Evolutionary conservation across 2,113 vertebrate genomes (phyloP).

Genomic region (Platanista minor): DNA sequence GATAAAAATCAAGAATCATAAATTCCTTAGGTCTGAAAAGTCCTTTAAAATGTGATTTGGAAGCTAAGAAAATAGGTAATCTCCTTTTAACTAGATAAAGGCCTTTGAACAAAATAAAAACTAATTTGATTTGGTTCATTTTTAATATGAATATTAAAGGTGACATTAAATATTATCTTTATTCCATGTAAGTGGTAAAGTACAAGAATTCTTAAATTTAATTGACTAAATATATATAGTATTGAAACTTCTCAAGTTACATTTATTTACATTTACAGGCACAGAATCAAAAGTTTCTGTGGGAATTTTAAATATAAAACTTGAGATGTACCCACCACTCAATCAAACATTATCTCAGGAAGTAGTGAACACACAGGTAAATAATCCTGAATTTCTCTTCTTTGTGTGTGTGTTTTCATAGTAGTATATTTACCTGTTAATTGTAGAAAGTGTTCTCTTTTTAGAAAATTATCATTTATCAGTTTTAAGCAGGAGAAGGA

Average conservation of each 20-base stretch:
- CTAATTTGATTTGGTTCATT: background rate
- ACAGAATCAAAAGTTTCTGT: constrained; percentile 94
- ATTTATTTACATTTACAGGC: constrained; percentile 82
- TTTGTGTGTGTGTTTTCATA: constrained; percentile 29
- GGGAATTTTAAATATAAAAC: constrained; percentile 92
- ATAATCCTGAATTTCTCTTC: background rate
- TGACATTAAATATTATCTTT: background rate
- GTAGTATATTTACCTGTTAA: background rate
- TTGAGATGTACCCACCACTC: constrained; percentile 93
- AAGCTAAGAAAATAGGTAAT: constrained; percentile 20
- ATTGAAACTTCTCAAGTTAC: constrained; percentile 41
- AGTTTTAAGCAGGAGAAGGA: background rate
- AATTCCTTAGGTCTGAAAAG: background rate
- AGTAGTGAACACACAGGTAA: constrained; percentile 93
- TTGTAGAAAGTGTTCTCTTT: background rate
- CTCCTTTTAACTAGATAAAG: background rate
- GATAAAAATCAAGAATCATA: constrained; percentile 17
- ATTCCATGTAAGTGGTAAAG: background rate
- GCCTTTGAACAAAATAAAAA: background rate
- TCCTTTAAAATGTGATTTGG: background rate
- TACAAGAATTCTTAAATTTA: background rate
- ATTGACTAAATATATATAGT: background rate
- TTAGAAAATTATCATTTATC: background rate
- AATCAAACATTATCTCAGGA: constrained; percentile 86
- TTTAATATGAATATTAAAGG: constrained; percentile 11